Conservation (phyloP, 2,888 invertebrate species). For the Fabriciana adippe region DNA sequence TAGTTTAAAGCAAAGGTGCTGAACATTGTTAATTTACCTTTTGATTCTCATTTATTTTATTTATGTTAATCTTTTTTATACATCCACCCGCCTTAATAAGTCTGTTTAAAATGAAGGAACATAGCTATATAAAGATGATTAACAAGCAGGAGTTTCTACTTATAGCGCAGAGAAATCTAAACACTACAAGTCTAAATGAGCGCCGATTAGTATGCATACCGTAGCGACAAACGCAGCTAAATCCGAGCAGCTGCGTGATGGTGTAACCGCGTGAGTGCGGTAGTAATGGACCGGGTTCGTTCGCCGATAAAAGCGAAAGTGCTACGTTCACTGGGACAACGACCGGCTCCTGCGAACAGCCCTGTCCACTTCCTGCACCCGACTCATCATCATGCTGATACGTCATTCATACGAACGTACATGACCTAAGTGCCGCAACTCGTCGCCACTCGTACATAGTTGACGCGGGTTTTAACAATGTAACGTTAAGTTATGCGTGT, state of each 20-base stretch:
- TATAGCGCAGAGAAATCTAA: constrained; percentile 70
- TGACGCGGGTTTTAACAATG: background rate
- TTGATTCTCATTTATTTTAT: too few relatives aligned
- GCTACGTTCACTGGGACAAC: constrained; percentile 80
- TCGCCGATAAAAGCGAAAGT: constrained; percentile 82
- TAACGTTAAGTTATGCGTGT: too few relatives aligned
- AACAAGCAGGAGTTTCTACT: constrained; percentile 15
- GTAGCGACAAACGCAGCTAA: constrained; percentile 68
- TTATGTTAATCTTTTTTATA: too few relatives aligned
- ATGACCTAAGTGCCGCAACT: constrained; percentile 8
- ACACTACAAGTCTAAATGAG: constrained; percentile 66
- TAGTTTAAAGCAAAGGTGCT: too few relatives aligned
- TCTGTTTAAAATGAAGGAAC: too few relatives aligned
- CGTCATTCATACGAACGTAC: constrained; percentile 43
- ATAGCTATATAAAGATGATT: background rate
- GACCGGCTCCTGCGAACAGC: constrained; percentile 73
- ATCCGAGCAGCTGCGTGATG: constrained; percentile 64
- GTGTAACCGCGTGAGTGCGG: constrained; percentile 76
- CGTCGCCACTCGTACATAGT: background rate
- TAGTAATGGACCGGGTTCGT: constrained; percentile 79
- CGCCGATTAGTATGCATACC: constrained; percentile 71
- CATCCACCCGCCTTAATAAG: too few relatives aligned
- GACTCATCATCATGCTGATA: constrained; percentile 55
- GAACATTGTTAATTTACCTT: too few relatives aligned
- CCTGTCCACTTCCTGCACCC: constrained; percentile 63